A percentile compares a stretch with the other conserved stretches of the same genome.
Evolutionary conservation across 2,797 vertebrate species (phyloP).

Genomic region (Podarcis lilfordi): DNA sequence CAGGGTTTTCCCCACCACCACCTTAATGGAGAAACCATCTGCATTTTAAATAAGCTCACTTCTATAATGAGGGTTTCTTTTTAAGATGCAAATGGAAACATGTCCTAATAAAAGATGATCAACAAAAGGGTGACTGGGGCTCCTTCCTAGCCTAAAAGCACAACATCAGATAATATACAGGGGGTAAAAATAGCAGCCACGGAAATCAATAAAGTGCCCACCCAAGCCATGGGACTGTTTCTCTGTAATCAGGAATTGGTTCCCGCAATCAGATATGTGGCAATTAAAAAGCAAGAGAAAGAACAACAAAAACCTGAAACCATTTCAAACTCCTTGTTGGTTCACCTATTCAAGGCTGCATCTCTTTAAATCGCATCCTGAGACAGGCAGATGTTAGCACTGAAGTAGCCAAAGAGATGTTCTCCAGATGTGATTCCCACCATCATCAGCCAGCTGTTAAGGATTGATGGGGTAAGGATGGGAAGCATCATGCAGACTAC

Average conservation of each 20-base stretch:
- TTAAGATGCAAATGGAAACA: conserved; percentile 48
- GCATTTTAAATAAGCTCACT: conserved; percentile 49
- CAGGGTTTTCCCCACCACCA: too few relatives aligned
- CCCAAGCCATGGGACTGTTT: background rate
- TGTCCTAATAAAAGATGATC: conserved; percentile 58
- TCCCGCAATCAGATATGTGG: background rate
- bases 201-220: conserved; percentile 20
- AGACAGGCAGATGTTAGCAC: too few relatives aligned
- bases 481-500: too few relatives aligned
- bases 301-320: too few relatives aligned
- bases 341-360: too few relatives aligned
- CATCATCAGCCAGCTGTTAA: too few relatives aligned
- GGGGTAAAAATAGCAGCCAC: conserved; percentile 49
- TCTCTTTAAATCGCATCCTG: too few relatives aligned
- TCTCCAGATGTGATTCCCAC: too few relatives aligned
- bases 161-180: background rate
- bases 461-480: too few relatives aligned
- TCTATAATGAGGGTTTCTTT: conserved; percentile 39
- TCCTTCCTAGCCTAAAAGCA: background rate
- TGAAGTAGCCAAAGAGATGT: too few relatives aligned
- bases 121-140: conserved; percentile 24
- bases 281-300: too few relatives aligned
- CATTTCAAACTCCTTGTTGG: too few relatives aligned
- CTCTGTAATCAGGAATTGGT: background rate
- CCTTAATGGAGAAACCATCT: conserved; percentile 15